Conservation (phyloP, 2,113 vertebrate genomes). For the Hippoglossus stenolepis region DNA sequence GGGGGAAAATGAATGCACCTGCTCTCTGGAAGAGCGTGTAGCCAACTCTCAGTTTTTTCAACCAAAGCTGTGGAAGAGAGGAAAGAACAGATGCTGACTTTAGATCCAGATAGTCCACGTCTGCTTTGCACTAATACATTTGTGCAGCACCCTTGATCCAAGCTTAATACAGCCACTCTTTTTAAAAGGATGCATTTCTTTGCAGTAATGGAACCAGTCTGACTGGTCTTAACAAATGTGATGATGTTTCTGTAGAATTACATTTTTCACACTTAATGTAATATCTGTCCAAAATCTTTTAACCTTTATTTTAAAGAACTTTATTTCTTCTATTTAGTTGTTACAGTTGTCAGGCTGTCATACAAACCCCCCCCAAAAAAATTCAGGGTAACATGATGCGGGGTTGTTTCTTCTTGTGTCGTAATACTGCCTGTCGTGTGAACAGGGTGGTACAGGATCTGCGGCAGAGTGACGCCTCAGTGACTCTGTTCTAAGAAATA, state of each 20-base stretch:
- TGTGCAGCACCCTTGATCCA: not conserved
- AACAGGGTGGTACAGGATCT: conserved; percentile 10
- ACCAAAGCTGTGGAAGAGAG: not conserved
- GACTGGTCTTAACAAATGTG: not conserved
- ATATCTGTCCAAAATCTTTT: no score
- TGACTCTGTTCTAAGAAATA: conserved; percentile 40
- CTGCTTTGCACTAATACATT: conserved; percentile 15
- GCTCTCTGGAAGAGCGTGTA: not conserved
- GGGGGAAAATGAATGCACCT: conserved; percentile 15
- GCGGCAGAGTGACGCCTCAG: conserved; percentile 37
- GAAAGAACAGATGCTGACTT: not conserved
- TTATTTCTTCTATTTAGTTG: not conserved
- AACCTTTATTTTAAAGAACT: not conserved
- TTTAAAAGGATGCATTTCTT: not conserved
- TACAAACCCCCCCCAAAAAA: not conserved
- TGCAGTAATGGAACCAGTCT: conserved; percentile 2
- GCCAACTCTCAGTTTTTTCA: not conserved
- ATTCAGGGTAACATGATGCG: not conserved
- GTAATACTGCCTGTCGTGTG: not conserved
- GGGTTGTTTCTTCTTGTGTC: not conserved
- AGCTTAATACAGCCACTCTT: not conserved
- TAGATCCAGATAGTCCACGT: not conserved
- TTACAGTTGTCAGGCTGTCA: not conserved
- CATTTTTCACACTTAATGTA: no score
- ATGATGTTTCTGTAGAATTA: no score